These are phyloP conservation scores for Styela plicata DNA, from an alignment of 23 tunicate species.

Conservation along the genomic window DNA sequence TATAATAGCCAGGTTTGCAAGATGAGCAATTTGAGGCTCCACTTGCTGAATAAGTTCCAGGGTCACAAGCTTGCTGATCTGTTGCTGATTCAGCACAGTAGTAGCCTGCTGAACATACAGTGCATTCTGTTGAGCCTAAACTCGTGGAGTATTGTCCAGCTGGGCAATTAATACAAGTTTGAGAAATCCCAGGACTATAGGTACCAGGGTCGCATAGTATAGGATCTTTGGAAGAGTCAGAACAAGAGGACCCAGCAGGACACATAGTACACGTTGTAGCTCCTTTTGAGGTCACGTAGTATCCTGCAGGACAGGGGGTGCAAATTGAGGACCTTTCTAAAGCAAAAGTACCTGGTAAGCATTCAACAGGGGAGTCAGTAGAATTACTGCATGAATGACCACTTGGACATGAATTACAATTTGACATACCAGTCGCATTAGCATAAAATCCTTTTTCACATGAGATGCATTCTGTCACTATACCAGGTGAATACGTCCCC, in stretches of 20 bases:
- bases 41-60: slow-evolving; percentile 19
- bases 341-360: slow-evolving; percentile 2
- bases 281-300: slow-evolving; percentile 26
- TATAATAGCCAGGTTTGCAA: slow-evolving; percentile 54
- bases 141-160: slow-evolving; percentile 27
- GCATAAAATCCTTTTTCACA: slow-evolving; percentile 16
- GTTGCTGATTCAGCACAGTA: slow-evolving; percentile 37
- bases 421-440: not conserved
- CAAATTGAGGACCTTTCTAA: slow-evolving; percentile 21
- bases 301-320: slow-evolving; percentile 31
- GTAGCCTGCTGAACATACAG: slow-evolving; percentile 57
- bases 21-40: slow-evolving; percentile 19
- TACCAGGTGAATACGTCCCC: slow-evolving; percentile 57
- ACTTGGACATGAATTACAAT: slow-evolving; percentile 1
- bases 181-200: slow-evolving; percentile 12
- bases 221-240: slow-evolving; percentile 16
- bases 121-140: slow-evolving; percentile 10
- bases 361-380: not conserved
- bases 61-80: slow-evolving; percentile 21
- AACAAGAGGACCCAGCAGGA: slow-evolving; percentile 54
- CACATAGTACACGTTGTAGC: slow-evolving; percentile 31
- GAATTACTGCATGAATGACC: slow-evolving; percentile 3
- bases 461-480: not conserved
- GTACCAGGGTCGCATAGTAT: slow-evolving; percentile 31
- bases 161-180: slow-evolving; percentile 22